Conservation (phyloP, 2,888 invertebrate genomes). For the Tubulanus polymorphus region DNA sequence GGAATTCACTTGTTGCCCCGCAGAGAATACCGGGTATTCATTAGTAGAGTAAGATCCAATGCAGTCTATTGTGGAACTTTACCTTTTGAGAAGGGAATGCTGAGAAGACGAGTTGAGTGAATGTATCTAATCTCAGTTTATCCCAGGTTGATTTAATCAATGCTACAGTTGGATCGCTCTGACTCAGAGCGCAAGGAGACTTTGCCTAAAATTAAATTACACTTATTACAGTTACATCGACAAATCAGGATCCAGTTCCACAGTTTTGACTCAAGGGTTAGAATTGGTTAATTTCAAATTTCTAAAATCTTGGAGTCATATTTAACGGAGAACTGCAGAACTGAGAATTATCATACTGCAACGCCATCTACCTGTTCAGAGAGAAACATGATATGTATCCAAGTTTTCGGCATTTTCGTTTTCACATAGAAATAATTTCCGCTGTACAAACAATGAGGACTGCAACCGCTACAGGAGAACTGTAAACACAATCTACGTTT, state of each 20-base stretch:
- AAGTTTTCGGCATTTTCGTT: constrained; percentile 74
- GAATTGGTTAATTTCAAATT: too few species aligned
- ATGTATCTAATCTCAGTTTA: constrained; percentile 77
- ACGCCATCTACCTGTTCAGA: constrained; percentile 67
- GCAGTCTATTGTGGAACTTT: too few species aligned
- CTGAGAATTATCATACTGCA: background rate
- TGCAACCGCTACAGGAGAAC: constrained; percentile 79
- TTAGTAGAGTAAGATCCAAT: too few species aligned
- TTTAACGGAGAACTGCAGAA: too few species aligned
- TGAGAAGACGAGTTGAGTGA: constrained; percentile 79
- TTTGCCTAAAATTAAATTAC: constrained; percentile 49
- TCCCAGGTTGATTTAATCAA: constrained; percentile 84
- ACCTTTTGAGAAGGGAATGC: constrained; percentile 88
- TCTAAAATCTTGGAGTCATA: too few species aligned
- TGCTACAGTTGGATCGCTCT: constrained; percentile 51
- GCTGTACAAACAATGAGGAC: constrained; percentile 76
- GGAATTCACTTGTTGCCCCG: too few species aligned
- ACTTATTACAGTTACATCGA: too few species aligned
- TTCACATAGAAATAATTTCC: constrained; percentile 56
- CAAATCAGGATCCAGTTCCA: too few species aligned
- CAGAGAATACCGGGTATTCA: too few species aligned
- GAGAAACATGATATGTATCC: constrained; percentile 95
- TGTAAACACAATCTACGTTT: constrained; percentile 83
- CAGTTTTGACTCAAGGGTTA: too few species aligned
- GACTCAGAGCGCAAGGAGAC: constrained; percentile 49